Base-by-base conservation (phyloP, 2,113 vertebrate genomes). In the Labrus mixtus region DNA sequence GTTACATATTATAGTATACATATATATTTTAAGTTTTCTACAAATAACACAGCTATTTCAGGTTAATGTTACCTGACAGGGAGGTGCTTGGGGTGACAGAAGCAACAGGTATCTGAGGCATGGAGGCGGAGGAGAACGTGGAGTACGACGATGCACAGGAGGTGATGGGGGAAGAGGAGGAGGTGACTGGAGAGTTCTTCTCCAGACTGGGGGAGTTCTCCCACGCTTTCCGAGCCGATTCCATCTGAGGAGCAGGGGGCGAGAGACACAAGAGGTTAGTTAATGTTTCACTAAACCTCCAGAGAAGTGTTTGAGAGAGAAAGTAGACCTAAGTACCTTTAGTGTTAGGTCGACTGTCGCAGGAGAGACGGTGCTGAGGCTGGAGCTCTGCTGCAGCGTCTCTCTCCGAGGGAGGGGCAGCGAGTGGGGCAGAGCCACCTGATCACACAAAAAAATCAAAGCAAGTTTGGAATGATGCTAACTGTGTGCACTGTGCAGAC, bases 161-260 rank as follows among this genome's bases (percentile, higher is more conserved):
- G 39, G 94, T 94, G 80, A 97, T 96, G 10, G 97, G 96, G 82
- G 98, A 96, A 0, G 97, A 96, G 16, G 97, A 92, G 2, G 98
- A 96, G 7, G 97, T 96, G 79, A 96, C 97, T 0, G 97, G 97
- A 0, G 97, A 97, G 43, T 92, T 96, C 83, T 99, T 99, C 81
- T 99, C 98, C 76, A 98, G 91, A 68, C 94, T 98, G 1, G 97
- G 98, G 9, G 98, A 99, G 93, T 99, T 99, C 89, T 99, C 98
- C 98, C 98, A 99, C 0, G 98, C 98, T 88, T 99, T 99, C 13
- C 98, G 96, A 13, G 98, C 98, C 3, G 98, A 99, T 81, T 99
- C 98, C 98, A 99, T 99, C 98, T 99, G 84, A 74, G 85, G 68
- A 77, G 45, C 37, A 61, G 7, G 65, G 6, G 72, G 23, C 53